phyloP scores from a whole-genome alignment of 2,113 vertebrate species.

The Ammodramus savannarum region DNA sequence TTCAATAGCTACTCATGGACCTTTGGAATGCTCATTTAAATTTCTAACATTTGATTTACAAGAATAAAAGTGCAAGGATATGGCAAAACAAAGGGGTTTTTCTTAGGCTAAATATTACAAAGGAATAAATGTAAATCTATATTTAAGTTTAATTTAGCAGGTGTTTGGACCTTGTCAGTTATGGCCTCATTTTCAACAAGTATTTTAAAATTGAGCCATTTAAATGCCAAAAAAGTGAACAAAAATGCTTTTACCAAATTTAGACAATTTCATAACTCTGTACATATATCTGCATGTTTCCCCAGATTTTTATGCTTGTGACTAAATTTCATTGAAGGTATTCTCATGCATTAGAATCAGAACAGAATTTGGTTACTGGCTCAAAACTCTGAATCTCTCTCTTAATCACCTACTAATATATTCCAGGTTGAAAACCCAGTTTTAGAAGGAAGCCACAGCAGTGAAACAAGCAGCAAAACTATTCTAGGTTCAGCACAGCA shows the following conservation, averaged over 20 bases:
- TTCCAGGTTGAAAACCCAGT: conserved; percentile 9
- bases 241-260: background rate
- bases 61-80: background rate
- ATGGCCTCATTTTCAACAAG: background rate
- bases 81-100: background rate
- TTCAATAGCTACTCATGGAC: background rate
- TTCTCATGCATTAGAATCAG: background rate
- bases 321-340: background rate
- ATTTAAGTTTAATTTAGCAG: background rate
- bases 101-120: background rate
- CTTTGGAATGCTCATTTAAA: background rate
- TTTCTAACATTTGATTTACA: background rate
- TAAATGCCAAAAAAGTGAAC: background rate
- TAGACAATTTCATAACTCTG: background rate
- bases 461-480: conserved; percentile 5
- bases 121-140: background rate
- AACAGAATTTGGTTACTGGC: background rate
- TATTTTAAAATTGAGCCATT: background rate
- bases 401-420: conserved; percentile 10
- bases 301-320: background rate
- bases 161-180: background rate
- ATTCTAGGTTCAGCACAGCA: conserved; percentile 29
- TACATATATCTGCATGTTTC: background rate
- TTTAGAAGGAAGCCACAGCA: conserved; percentile 40
- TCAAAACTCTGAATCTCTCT: conserved; percentile 1